Base-by-base conservation (phyloP, 2,888 invertebrate species). In the Sialis lutaria region DNA sequence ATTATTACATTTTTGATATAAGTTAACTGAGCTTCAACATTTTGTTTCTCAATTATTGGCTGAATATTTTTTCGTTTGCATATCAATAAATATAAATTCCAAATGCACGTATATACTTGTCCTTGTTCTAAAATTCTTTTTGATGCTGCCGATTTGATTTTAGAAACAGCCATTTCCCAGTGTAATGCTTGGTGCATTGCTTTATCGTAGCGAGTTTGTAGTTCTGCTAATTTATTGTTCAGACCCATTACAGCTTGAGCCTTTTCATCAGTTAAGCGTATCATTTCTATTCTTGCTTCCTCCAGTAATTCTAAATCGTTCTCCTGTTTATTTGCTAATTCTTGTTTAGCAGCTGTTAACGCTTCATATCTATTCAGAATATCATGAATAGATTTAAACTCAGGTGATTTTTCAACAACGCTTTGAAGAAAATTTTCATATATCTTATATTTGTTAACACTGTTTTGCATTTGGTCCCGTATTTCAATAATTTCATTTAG, bases 311-410 rank as follows among this genome's bases (percentile, higher is more conserved):
- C 69, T 50, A 78, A 60, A 55, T 73, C 73, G 6, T 67, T 60
- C 53, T 75, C 71, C 54, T 76, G 73, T 4, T 70, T 67, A 8
- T 69, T 70, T 0, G 74, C 68, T 9, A 79, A 60, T 0, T 70
- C 68, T 45, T 60, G 66, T 55, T 74, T 74, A 0, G 77, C 73
- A 4, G 73, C 74, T n/a, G 73, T 67, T 39, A 79, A 60, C 4
- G 76, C 72, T 59, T 78, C 74, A 54, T 76, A 79, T 48, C 77
- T 67, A 55, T 76, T 74, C 42, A 79, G 65, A n/a, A 79, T 72
- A 45, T 76, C 77, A 41, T 69, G 58, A 0, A 77, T 71, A 48
- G 71, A 70, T 53, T 72, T 69, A 55, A 77, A 79, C 47, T 74
- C 72, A 0, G 67, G 64, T 30, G 70, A 70, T 33, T 64, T 65